A percentile compares a stretch with the other conserved stretches of the same genome.
These are phyloP conservation scores for Brenthis ino DNA, from an alignment of 2,888 invertebrate species.

Conservation along the genomic window DNA sequence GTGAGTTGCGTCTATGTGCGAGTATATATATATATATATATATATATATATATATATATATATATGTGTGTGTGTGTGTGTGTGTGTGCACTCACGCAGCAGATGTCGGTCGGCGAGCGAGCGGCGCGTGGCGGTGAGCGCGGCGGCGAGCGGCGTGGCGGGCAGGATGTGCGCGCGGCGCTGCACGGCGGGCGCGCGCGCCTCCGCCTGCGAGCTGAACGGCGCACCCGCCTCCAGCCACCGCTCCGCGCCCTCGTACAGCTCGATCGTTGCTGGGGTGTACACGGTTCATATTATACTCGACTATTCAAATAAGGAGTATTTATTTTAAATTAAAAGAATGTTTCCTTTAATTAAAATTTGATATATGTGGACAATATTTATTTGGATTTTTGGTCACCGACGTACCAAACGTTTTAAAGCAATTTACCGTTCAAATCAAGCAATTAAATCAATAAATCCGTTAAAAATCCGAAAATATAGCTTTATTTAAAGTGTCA, in stretches of 20 bases:
- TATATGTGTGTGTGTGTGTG: no score
- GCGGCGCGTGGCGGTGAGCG: conserved; percentile 94
- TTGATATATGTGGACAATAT: no score
- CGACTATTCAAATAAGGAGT: not conserved
- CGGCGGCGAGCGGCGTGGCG: conserved; percentile 90
- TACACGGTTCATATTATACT: not conserved
- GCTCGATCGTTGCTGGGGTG: conserved; percentile 89
- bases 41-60: no score
- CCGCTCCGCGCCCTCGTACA: conserved; percentile 93
- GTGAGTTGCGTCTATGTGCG: no score
- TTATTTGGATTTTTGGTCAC: no score
- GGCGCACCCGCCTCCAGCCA: conserved; percentile 86
- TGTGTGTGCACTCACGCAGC: conserved; percentile 80
- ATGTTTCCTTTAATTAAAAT: not conserved
- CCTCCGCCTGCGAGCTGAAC: conserved; percentile 24
- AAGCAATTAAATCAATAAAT: no score
- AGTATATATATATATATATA: no score
- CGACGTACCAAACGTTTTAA: no score
- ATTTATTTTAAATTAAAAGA: not conserved
- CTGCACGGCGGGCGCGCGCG: conserved; percentile 84
- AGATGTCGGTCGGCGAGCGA: conserved; percentile 95
- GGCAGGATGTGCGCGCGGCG: conserved; percentile 94
- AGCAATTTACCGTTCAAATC: no score
- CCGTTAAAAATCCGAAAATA: no score
- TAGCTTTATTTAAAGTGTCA: no score